These are phyloP conservation scores for Pseudomyrmex sp. DNA, from an alignment of 1,140 invertebrate genomes.

Conservation along the genomic window DNA sequence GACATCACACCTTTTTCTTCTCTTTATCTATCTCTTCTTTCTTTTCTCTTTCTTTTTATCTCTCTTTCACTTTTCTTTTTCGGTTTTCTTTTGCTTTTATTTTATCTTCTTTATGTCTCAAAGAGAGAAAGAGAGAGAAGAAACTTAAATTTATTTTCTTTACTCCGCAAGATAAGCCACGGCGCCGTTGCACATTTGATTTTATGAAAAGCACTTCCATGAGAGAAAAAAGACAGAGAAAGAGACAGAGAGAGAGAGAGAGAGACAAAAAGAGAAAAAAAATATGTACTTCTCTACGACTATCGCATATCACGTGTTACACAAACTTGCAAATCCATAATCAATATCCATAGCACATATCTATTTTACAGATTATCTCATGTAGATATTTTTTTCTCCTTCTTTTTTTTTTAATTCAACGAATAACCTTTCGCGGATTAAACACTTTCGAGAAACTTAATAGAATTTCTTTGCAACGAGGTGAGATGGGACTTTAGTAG, in stretches of 20 bases:
- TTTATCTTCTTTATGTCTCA: constrained; percentile 27
- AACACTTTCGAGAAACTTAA: neutral
- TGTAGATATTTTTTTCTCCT: constrained; percentile 1
- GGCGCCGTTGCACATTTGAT: constrained; percentile 20
- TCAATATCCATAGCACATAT: neutral
- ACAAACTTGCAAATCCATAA: constrained; percentile 7
- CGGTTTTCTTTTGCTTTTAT: neutral
- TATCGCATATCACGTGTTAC: neutral
- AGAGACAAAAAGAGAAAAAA: neutral
- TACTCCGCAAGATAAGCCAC: constrained; percentile 16
- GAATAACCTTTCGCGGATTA: neutral
- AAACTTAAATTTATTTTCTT: constrained; percentile 56
- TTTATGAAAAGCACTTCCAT: constrained; percentile 24
- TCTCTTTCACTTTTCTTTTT: neutral
- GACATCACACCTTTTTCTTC: constrained; percentile 15
- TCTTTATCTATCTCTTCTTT: neutral
- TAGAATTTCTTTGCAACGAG: neutral
- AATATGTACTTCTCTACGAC: neutral
- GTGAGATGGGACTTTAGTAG: neutral
- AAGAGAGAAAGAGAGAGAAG: no score
- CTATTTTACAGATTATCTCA: neutral
- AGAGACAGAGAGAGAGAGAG: no score
- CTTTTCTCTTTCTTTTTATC: neutral
- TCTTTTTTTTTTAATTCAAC: constrained; percentile 11
- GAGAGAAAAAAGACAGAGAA: no score